A percentile compares a stretch with the other conserved stretches of the same genome.
phyloP scores from a whole-genome alignment of 2,888 invertebrate genomes.

The Axea sp. region DNA sequence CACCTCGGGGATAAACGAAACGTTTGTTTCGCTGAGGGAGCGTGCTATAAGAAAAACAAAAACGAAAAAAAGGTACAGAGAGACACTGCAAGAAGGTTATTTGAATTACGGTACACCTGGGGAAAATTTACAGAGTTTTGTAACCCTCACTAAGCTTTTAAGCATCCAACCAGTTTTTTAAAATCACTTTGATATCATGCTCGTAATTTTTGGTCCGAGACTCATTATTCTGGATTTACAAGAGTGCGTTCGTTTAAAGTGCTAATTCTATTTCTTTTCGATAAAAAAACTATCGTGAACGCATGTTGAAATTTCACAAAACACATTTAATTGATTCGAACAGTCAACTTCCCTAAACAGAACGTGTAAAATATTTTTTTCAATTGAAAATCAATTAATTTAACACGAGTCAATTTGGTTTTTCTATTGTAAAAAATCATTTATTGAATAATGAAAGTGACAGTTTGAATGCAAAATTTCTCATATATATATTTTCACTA shows the following conservation, averaged over 20 bases:
- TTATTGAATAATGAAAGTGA: too few species aligned
- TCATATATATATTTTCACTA: conserved; percentile 10
- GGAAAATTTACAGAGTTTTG: conserved; percentile 60
- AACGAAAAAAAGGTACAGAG: conserved; percentile 30
- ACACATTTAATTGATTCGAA: conserved; percentile 8
- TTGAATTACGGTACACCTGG: conserved; percentile 60
- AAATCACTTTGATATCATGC: conserved; percentile 29
- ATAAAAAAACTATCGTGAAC: conserved; percentile 4
- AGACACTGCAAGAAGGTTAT: conserved; percentile 54
- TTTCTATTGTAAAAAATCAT: conserved; percentile 10
- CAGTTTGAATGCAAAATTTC: too few species aligned
- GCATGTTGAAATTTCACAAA: neutral
- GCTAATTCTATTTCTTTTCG: conserved; percentile 4
- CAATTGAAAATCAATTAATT: conserved; percentile 29
- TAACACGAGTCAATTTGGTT: conserved; percentile 11
- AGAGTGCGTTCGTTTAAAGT: conserved; percentile 8
- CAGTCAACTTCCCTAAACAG: too few species aligned
- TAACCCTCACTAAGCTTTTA: conserved; percentile 37
- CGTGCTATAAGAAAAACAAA: conserved; percentile 23
- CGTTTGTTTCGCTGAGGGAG: conserved; percentile 39
- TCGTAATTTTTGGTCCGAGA: conserved; percentile 30
- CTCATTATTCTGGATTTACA: conserved; percentile 18
- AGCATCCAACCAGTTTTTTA: conserved; percentile 33
- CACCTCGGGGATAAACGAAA: conserved; percentile 59
- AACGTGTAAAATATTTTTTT: too few species aligned